Evolutionary conservation across 1,140 invertebrate genomes (phyloP), one percentile per base, ranked within the genome.

Genomic region (Copidosoma floridanum): DNA sequence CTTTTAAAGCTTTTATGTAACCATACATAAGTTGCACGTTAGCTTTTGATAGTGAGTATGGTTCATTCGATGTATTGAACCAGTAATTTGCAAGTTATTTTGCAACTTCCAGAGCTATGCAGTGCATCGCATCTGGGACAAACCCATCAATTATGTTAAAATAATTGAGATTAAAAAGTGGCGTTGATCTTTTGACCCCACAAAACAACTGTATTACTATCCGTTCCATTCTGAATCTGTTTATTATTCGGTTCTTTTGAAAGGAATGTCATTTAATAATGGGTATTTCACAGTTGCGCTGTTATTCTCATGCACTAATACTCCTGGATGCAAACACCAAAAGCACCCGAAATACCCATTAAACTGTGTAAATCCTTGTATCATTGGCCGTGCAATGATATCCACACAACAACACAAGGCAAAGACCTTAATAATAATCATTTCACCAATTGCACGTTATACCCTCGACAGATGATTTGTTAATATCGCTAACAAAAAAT

Each of bases 401-500:
- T 66, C 59, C 8, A 64, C 62, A 16, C 63, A 66, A 46, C 62
- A 66, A 48, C 51, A 61, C 14, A 63, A 27, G 1, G 40, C 24
- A 57, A 41, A 64, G 2, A 68, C 24, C 61, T 63, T 51, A 14
- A 68, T 24, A 32, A n/a, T 29, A 40, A 26, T 38, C 21, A 18
- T 27, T 58, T 44, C 35, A 20, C 40, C 47, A n/a, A 37, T 23
- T 11, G 65, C 53, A 12, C 32, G 47, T 32, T 57, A 67, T 26
- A 12, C 66, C 66, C 14, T 26, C 26, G 14, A 29, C 50, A 6
- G 55, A 21, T 21, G 60, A 35, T 11, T 35, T n/a, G 43, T 68
- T 65, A 58, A 68, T 65, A 11, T 48, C 24, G 4, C 61, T 21
- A n/a, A 65, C 43, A 43, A 68, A 68, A 12, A 61, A 61, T 35